Evolutionary conservation across 1,140 invertebrate genomes (phyloP).

Genomic region (Adoxophyes honmai): DNA sequence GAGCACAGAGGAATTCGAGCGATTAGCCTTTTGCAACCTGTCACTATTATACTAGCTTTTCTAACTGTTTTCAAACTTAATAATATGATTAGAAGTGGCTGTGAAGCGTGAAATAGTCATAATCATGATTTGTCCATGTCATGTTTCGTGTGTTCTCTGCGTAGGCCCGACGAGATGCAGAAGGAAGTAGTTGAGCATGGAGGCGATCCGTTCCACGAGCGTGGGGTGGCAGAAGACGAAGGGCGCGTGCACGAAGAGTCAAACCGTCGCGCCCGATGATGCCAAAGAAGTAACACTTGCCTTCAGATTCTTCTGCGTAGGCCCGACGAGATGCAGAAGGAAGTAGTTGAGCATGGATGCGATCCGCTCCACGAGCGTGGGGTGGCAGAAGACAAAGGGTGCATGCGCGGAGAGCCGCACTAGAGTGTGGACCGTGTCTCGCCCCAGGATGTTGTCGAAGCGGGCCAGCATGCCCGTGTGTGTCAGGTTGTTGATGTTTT

Average conservation of each 20-base stretch:
- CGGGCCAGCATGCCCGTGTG: constrained; percentile 91
- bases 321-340: constrained; percentile 91
- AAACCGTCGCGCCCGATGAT: constrained; percentile 92
- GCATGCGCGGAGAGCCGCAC: constrained; percentile 91
- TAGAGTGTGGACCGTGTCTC: constrained; percentile 91
- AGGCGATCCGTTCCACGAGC: constrained; percentile 94
- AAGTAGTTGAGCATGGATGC: constrained; percentile 98
- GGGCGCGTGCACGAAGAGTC: constrained; percentile 90
- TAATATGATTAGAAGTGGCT: too few species aligned
- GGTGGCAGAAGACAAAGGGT: constrained; percentile 92
- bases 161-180: constrained; percentile 92
- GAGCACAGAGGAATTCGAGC: too few species aligned
- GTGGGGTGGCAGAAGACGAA: constrained; percentile 94
- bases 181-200: constrained; percentile 98
- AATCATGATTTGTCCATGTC: too few species aligned
- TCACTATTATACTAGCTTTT: too few species aligned
- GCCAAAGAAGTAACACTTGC: constrained; percentile 84
- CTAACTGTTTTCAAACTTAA: too few species aligned
- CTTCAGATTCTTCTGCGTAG: constrained; percentile 92
- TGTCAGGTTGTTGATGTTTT: constrained; percentile 85
- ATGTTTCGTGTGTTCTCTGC: too few species aligned
- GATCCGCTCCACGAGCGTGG: constrained; percentile 94
- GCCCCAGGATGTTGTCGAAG: constrained; percentile 95
- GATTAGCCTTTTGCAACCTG: too few species aligned
- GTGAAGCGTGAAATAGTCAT: too few species aligned